Evolutionary conservation across 2,113 vertebrate genomes (phyloP).

Genomic region (Diadophis punctatus): DNA sequence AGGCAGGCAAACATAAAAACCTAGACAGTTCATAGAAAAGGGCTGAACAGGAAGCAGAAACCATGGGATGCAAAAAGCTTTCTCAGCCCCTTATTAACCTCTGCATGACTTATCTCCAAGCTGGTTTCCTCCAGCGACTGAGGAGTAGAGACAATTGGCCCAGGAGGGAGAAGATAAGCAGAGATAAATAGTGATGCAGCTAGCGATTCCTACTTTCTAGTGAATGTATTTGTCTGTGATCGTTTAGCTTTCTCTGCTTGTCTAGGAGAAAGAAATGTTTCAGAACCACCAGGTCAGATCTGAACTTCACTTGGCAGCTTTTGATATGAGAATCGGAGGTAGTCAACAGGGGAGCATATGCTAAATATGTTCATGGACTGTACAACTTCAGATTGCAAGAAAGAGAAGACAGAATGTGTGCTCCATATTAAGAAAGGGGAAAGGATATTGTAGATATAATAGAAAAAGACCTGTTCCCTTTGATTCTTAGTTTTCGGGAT

Average conservation of each 20-base stretch:
- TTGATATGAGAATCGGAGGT: not conserved
- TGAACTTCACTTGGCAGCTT: constrained; percentile 19
- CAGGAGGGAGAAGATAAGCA: not conserved
- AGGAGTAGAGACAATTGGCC: not conserved
- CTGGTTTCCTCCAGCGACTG: not conserved
- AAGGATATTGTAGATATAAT: not conserved
- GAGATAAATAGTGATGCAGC: not conserved
- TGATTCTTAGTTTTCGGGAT: not conserved
- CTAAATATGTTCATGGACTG: not conserved
- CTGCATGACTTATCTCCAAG: not conserved
- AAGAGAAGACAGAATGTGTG: not conserved
- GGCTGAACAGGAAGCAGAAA: not conserved
- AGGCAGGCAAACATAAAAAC: not conserved
- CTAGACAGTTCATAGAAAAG: not conserved
- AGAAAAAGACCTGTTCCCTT: not conserved
- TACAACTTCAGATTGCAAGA: not conserved
- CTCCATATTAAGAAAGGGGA: not conserved
- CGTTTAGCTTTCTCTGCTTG: not conserved
- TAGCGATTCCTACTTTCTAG: not conserved
- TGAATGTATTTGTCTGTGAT: not conserved
- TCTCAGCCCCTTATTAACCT: not conserved
- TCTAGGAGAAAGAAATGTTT: not conserved
- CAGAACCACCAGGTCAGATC: constrained; percentile 35
- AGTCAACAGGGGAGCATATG: not conserved
- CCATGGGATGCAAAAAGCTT: not conserved